Conservation (phyloP, 2,888 invertebrate species). For the Pomacea canaliculata region DNA sequence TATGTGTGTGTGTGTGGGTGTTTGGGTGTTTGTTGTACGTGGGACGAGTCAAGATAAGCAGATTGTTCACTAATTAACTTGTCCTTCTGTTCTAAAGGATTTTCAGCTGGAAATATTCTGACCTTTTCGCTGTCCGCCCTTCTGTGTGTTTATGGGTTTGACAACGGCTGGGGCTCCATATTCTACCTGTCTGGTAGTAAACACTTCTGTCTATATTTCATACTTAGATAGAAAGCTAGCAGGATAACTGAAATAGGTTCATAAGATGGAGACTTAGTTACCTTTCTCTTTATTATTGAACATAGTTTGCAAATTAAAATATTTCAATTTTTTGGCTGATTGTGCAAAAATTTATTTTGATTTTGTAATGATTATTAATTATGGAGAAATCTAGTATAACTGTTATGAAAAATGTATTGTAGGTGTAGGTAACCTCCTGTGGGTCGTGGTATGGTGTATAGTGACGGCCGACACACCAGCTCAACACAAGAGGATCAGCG, state of each 20-base stretch:
- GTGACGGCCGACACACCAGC: conserved; percentile 47
- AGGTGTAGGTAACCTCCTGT: conserved; percentile 47
- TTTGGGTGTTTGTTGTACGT: not conserved
- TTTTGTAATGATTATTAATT: no score
- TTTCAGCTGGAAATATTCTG: conserved; percentile 83
- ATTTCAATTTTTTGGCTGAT: no score
- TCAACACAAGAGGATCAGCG: conserved; percentile 44
- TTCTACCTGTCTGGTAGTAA: conserved; percentile 57
- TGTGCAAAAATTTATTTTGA: not conserved
- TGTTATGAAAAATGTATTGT: not conserved
- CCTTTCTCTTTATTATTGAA: no score
- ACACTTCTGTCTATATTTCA: no score
- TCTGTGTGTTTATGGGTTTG: conserved; percentile 52
- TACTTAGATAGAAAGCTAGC: no score
- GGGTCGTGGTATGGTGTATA: conserved; percentile 48
- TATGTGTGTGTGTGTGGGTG: not conserved
- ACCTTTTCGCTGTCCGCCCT: conserved; percentile 66
- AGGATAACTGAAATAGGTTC: no score
- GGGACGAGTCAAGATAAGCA: not conserved
- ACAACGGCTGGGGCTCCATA: conserved; percentile 62
- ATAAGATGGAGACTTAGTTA: no score
- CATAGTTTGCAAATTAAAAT: no score
- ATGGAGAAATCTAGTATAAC: no score
- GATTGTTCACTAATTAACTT: no score
- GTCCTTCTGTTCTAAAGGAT: conserved; percentile 72